Conservation (phyloP, 2,888 invertebrate genomes). For the Alcis repandata region DNA sequence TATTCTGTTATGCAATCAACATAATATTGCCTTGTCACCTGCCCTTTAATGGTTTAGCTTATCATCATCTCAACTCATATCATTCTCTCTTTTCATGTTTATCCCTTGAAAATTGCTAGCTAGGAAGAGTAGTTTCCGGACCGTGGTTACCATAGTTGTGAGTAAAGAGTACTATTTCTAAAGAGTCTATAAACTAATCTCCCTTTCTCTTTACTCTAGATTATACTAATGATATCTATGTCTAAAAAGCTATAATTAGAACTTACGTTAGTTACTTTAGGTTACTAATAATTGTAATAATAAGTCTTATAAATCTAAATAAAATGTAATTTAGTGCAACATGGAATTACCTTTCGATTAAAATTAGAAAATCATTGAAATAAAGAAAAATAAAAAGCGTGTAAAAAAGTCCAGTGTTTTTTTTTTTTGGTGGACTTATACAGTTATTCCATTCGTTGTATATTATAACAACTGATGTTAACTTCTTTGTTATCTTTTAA, state of each 20-base stretch:
- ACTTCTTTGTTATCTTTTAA: constrained; percentile 28
- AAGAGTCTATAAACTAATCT: constrained; percentile 34
- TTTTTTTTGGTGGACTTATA: background rate
- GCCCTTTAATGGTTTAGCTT: constrained; percentile 57
- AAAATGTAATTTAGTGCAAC: background rate
- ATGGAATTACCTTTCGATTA: background rate
- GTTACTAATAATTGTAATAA: constrained; percentile 17
- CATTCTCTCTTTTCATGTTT: constrained; percentile 22
- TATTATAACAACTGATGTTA: constrained; percentile 20
- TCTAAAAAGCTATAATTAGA: constrained; percentile 12
- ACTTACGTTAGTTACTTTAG: constrained; percentile 26
- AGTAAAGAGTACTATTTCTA: constrained; percentile 39
- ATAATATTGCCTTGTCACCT: constrained; percentile 60
- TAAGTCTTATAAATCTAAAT: constrained; percentile 10
- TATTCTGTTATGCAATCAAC: constrained; percentile 64
- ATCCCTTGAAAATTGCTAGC: constrained; percentile 37
- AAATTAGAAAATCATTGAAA: background rate
- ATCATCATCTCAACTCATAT: constrained; percentile 51
- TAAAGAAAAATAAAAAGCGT: too few relatives aligned
- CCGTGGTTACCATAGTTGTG: constrained; percentile 40
- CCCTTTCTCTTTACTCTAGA: constrained; percentile 34
- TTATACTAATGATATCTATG: constrained; percentile 33
- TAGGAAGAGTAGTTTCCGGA: constrained; percentile 46
- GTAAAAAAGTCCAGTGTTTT: constrained; percentile 3
- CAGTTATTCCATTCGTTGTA: too few relatives aligned